These are phyloP conservation scores for Onthophagus sagittarius DNA, from an alignment of 2,888 invertebrate genomes.

Conservation along the genomic window DNA sequence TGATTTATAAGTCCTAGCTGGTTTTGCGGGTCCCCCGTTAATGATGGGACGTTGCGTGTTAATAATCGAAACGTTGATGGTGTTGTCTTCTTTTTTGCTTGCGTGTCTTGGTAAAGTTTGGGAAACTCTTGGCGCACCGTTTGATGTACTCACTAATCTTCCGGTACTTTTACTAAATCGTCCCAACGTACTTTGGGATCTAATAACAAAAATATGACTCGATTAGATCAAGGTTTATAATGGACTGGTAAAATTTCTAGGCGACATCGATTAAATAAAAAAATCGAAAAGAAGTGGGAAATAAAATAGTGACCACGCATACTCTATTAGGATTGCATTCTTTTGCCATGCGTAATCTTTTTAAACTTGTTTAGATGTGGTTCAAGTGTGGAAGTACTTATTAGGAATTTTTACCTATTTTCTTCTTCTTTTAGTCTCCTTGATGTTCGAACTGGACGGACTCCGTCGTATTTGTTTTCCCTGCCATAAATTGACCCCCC, in stretches of 20 bases:
- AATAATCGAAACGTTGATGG: conserved; percentile 64
- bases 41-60: conserved; percentile 44
- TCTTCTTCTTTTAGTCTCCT: conserved; percentile 46
- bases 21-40: conserved; percentile 66
- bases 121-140: conserved; percentile 54
- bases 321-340: background rate
- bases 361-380: background rate
- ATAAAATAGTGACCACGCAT: background rate
- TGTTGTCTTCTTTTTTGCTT: conserved; percentile 51
- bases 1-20: conserved; percentile 74
- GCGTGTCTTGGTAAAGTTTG: conserved; percentile 72
- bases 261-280: background rate
- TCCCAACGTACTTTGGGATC: conserved; percentile 71
- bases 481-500: conserved; percentile 78
- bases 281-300: background rate
- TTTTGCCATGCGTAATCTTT: background rate
- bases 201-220: conserved; percentile 42
- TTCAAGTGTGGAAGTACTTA: background rate
- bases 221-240: background rate
- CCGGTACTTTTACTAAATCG: conserved; percentile 80
- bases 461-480: conserved; percentile 78
- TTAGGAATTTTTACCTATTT: conserved; percentile 46
- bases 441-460: conserved; percentile 49
- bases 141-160: conserved; percentile 57
- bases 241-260: background rate